These are phyloP conservation scores for Solen grandis DNA, from an alignment of 1,140 invertebrate species.

Conservation along the genomic window DNA sequence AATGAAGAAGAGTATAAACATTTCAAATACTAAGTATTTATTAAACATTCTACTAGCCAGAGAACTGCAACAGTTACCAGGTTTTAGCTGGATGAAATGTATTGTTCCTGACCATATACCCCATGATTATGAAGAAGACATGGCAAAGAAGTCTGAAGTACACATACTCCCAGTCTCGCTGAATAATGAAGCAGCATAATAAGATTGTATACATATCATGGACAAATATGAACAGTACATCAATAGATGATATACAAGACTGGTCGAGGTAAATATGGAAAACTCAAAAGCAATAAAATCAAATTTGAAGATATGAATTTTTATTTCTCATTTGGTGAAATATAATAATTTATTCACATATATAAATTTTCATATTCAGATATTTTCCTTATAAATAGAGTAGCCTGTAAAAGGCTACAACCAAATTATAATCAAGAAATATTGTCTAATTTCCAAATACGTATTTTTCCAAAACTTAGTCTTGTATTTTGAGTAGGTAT, in stretches of 20 bases:
- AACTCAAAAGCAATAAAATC: too few species aligned
- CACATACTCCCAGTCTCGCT: not conserved
- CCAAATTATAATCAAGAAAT: too few species aligned
- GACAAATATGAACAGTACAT: conserved; percentile 4
- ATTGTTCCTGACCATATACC: conserved; percentile 3
- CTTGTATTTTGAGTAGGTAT: too few species aligned
- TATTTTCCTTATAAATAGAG: too few species aligned
- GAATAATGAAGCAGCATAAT: not conserved
- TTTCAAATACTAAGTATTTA: not conserved
- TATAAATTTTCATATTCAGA: too few species aligned
- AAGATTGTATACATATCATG: conserved; percentile 1
- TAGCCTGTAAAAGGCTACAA: too few species aligned
- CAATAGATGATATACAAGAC: conserved; percentile 4
- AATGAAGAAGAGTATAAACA: not conserved
- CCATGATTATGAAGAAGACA: conserved; percentile 10
- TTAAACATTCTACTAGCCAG: conserved; percentile 4
- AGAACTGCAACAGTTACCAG: not conserved
- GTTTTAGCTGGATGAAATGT: conserved; percentile 22
- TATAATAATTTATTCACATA: too few species aligned
- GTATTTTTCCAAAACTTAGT: too few species aligned
- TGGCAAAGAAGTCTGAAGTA: conserved; percentile 5
- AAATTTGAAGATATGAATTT: too few species aligned
- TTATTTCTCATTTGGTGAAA: too few species aligned
- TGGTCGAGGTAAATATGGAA: conserved; percentile 15
- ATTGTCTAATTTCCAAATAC: too few species aligned